phyloP scores from a whole-genome alignment of 1,140 invertebrate species.

The Microplitis mediator region DNA sequence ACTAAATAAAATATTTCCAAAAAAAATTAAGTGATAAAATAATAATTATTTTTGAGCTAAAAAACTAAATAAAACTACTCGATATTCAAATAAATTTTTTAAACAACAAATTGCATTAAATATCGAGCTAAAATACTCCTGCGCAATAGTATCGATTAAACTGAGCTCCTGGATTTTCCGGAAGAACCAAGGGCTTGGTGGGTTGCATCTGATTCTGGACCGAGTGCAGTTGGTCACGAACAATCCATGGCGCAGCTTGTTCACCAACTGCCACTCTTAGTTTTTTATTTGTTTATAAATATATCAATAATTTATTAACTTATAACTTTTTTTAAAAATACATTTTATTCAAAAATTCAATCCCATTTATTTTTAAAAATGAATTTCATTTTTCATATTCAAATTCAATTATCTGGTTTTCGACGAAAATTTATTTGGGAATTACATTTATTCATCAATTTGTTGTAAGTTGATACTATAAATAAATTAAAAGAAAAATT shows the following conservation, averaged over 20 bases:
- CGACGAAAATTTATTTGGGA: too few relatives aligned
- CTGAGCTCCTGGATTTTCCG: neutral
- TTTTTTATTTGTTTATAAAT: constrained; percentile 8
- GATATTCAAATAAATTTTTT: too few relatives aligned
- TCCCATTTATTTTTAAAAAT: too few relatives aligned
- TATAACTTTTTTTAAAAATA: neutral
- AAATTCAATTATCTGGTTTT: too few relatives aligned
- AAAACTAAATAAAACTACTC: too few relatives aligned
- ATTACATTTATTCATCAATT: too few relatives aligned
- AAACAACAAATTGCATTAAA: neutral
- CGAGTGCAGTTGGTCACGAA: constrained; percentile 37
- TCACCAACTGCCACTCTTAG: constrained; percentile 34
- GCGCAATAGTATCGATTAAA: constrained; percentile 31
- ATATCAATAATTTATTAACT: neutral
- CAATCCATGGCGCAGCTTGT: constrained; percentile 26
- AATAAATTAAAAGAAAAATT: too few relatives aligned
- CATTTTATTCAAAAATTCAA: neutral
- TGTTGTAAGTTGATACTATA: too few relatives aligned
- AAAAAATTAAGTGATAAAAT: too few relatives aligned
- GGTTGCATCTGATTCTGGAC: constrained; percentile 31
- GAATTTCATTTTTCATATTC: too few relatives aligned
- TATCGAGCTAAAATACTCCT: constrained; percentile 8
- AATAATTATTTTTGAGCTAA: too few relatives aligned
- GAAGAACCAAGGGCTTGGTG: neutral
- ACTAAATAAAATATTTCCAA: too few relatives aligned